Evolutionary conservation across 1,140 invertebrate species (phyloP).

Genomic region (Halictus rubicundus): DNA sequence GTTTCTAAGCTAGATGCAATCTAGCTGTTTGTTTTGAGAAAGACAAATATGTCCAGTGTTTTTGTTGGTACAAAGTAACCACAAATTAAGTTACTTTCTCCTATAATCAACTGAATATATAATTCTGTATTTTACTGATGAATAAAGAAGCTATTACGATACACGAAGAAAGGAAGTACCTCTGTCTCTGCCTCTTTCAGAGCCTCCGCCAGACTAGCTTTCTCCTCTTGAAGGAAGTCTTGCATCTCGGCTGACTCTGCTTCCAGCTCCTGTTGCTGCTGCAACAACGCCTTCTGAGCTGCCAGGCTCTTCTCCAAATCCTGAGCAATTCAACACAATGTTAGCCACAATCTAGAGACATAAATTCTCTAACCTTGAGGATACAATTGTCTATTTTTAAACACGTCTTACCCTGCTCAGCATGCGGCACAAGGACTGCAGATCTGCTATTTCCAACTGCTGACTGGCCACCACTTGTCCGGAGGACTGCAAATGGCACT

Average conservation of each 20-base stretch:
- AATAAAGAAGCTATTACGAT: no score
- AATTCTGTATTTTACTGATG: no score
- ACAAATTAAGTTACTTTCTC: no score
- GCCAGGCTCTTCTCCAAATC: slow-evolving; percentile 86
- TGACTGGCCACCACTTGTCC: slow-evolving; percentile 87
- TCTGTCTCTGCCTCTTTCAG: slow-evolving; percentile 88
- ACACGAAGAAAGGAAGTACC: slow-evolving; percentile 66
- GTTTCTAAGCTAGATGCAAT: no score
- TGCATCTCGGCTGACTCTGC: slow-evolving; percentile 87
- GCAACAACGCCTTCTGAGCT: slow-evolving; percentile 84
- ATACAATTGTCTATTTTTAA: not conserved
- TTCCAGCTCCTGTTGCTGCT: slow-evolving; percentile 87
- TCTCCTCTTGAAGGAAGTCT: slow-evolving; percentile 90
- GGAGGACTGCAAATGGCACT: slow-evolving; percentile 87
- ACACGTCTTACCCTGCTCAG: slow-evolving; percentile 82
- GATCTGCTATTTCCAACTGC: slow-evolving; percentile 87
- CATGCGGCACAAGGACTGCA: slow-evolving; percentile 85
- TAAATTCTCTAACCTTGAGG: not conserved
- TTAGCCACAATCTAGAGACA: slow-evolving; percentile 11
- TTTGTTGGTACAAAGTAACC: no score
- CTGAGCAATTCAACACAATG: slow-evolving; percentile 55
- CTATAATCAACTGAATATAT: no score
- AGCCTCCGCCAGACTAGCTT: slow-evolving; percentile 86
- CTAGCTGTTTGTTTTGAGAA: no score
- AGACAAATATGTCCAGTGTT: no score